Base-by-base conservation (phyloP, 2,797 vertebrate genomes). In the Enteromius fasciolatus region DNA sequence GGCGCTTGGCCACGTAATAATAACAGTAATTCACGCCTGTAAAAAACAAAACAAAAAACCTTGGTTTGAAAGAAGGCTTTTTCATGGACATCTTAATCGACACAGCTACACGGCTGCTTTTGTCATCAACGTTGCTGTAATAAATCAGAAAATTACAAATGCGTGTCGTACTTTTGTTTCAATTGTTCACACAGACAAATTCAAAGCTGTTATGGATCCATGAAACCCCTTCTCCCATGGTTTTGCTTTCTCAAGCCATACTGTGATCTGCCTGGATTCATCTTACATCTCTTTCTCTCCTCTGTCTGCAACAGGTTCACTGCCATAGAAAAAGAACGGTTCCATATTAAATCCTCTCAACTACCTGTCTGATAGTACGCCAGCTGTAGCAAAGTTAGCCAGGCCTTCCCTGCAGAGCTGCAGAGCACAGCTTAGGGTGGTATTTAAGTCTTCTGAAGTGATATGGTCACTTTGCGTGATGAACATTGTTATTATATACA, bases 291-390 rank as follows among this genome's bases (percentile, higher is more conserved):
- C 44, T 78, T 59, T 76, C 31, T 44, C 25, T 25, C 41, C 11
- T 89, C 84, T 68, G 31, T 87, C 90, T 81, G 86, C 86, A 57
- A 81, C 59, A 81, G 46, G 36, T 82, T 54, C 7, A 79, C 61
- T 76, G 90, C 79, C 77, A 90, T 88, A 91, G 84, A 88, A 87
- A 76, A 67, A 20, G 10, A 73, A 83, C 67, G 72, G 66, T 68
- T 69, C 70, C 76, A 28, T 66, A 84, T 86, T 93, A 88, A 92
- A 92, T 92, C 89, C 89, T 85, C 86, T 15, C 64, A 92, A 91
- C 84, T 90, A 91, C 90, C 88, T 90, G 90, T 89, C 87, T 90
- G 87, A 90, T 90, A 82, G 86, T 57, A 14, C 28, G 85, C 90
- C 88, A 89, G 87, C 85, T 80, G 48, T 70, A 81, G 87, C 84